Evolutionary conservation across 92 coral and sea anemone genomes (phyloP), one percentile per base, ranked within the genome.

Genomic region (Phenganax subtilis): DNA sequence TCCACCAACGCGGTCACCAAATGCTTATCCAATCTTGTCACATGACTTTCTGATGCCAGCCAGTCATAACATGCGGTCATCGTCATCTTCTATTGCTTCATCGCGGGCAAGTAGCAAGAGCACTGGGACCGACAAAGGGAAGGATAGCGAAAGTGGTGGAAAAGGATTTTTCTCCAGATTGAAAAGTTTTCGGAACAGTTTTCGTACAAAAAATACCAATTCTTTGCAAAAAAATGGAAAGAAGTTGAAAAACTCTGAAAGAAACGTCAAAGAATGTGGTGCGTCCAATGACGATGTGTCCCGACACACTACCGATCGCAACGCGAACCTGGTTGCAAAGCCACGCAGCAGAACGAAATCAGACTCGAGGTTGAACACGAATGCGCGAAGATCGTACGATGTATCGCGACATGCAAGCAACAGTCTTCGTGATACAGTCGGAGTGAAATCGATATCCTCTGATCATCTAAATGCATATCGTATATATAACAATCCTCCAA

Each of bases 181-280:
- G 14, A 78, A 78, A 67, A 78, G 55, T 72, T 57, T 78, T 52
- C 82, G 82, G 3, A 61, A 63, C 3, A 78, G 82, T 15, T 78
- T 78, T 37, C 82, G 82, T 51, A 72, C 54, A 8, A 78, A 63
- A 67, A 78, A 78, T 14, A 54, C 52, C 6, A 63, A 61, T 65
- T 15, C 44, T 17, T 15, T 27, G 6, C 72, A 78, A 10, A 61
- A 29, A 61, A 61, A 54, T 16, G 57, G 72, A 14, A 51, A 78
- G n/a, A 47, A 11, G 8, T 61, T 37, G 12, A 44, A 29, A 78
- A 61, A 78, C 63, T 57, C 81, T 54, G 12, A n/a, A 44, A 57
- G 44, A 59, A 76, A 76, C 0, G 51, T 16, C 10, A 47, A 75
- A 65, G 58, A 75, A 54, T 8, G 51, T 53, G 71, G 59, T 9